Evolutionary conservation across 2,888 invertebrate species (phyloP), one percentile per base, ranked within the genome.

Genomic region (Polyommatus icarus): DNA sequence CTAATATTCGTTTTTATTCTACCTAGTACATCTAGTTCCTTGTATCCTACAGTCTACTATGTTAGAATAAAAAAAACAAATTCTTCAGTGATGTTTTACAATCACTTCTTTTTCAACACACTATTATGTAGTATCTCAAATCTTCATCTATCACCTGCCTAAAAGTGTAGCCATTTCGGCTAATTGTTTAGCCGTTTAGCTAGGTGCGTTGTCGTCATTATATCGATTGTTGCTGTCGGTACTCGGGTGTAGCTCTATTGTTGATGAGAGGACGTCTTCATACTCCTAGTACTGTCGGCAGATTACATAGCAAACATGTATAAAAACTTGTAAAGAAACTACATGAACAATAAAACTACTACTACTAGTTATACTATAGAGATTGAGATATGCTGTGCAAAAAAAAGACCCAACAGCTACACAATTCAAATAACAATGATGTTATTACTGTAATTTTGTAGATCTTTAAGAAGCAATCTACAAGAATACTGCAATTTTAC

Each of bases 211-310:
- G 72, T 24, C 75, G 29, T 54, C 29, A 54, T 54, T 54, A 54
- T 54, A 75, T 75, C 18, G 75, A 75, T 75, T 75, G 54, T 54
- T 75, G 75, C 50, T 20, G 40, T 40, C 40, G 46, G 24, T 50
- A 75, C 29, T 54, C 54, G 54, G 54, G 15, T 54, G 5, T 5
- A 54, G 54, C 24, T 15, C 54, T 10, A 73, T 79, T 79, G 81
- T 79, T 75, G 78, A 78, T 78, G 78, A 78, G 78, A 79, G 76
- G 78, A 80, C 78, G 78, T 76, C 79, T 78, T 67, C 29, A 6
- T 20, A 20, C 29, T 15, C 15, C 67, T 3, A 32, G 29, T 67
- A 67, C 67, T 1, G 67, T 67, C 29, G 32, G 67, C 67, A 67
- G 67, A 29, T 32, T 67, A 32, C n/a, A 15, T 20, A 8, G 59